Evolutionary conservation across 2,888 invertebrate genomes (phyloP).

Genomic region (Tigriopus californicus): DNA sequence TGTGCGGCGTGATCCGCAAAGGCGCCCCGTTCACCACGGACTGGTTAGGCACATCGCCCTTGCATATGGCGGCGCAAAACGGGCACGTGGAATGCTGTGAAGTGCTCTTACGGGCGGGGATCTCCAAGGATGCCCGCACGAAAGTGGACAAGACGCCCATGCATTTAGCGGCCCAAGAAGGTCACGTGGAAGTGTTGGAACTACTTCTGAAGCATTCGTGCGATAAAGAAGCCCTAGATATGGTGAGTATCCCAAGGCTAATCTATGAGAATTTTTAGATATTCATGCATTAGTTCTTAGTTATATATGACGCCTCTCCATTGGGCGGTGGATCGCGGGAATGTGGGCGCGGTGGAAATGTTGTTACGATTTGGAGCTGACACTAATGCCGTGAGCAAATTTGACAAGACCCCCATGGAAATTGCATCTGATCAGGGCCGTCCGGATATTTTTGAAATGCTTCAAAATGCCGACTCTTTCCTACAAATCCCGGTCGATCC

Average conservation of each 20-base stretch:
- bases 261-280: too few relatives aligned
- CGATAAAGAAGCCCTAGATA: constrained; percentile 52
- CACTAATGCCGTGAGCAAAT: constrained; percentile 45
- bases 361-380: constrained; percentile 57
- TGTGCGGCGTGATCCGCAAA: constrained; percentile 54
- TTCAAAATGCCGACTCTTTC: constrained; percentile 30
- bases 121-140: constrained; percentile 67
- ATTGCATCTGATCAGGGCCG: constrained; percentile 46
- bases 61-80: constrained; percentile 66
- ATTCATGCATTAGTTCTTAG: constrained; percentile 27
- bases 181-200: constrained; percentile 52
- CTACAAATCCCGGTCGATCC: neutral
- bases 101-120: constrained; percentile 62
- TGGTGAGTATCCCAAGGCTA: constrained; percentile 36
- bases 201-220: constrained; percentile 47
- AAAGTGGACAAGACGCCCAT: constrained; percentile 82
- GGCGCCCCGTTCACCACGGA: constrained; percentile 84
- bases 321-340: constrained; percentile 74
- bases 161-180: constrained; percentile 70
- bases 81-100: constrained; percentile 61
- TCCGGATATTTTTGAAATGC: constrained; percentile 38
- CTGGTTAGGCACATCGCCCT: constrained; percentile 76
- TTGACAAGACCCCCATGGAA: constrained; percentile 46
- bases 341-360: constrained; percentile 44
- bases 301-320: constrained; percentile 77